Evolutionary conservation across 1,140 invertebrate species (phyloP), one percentile per base, ranked within the genome.

Genomic region (Pararge aegeria): DNA sequence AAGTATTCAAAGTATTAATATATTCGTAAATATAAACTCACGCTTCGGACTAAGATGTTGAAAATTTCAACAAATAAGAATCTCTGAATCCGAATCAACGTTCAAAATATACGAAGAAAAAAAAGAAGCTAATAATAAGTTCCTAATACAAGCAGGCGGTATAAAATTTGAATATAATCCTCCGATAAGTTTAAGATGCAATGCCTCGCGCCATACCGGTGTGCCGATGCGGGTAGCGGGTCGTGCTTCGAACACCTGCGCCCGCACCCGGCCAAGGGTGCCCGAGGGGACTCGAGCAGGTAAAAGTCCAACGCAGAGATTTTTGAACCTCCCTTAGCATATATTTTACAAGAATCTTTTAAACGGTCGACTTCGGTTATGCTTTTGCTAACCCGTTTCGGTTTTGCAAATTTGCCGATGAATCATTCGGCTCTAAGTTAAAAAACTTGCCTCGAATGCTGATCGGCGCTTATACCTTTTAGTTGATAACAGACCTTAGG

Each of bases 191-290:
- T 52, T 48, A 53, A 46, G 55, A 63, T 63, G 40, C 55, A 56
- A 34, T 20, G 20, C 53, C 58, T 61, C 55, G 61, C 61, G 61
- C 61, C 54, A 37, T 63, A 58, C 53, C 42, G 51, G 46, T 37
- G 38, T 19, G 40, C 54, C 38, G 51, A 52, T 63, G 49, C 55
- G 61, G 64, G 34, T 53, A 51, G 49, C 52, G 63, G 71, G 56
- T 70, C 76, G 72, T 71, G 70, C 74, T 78, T 69, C 61, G 70
- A 51, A 70, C 80, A 83, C 82, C 82, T 83, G 80, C 80, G 73
- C 73, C 5, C 61, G 67, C 77, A 80, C 72, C 80, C 79, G 78
- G 77, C 77, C 65, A 72, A 77, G 78, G 80, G 80, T 80, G 78
- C 81, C 66, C 60, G 61, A 58, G 57, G 56, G 61, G 64, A 55